phyloP scores from a whole-genome alignment of 2,113 vertebrate genomes.

The Datnioides undecimradiatus region DNA sequence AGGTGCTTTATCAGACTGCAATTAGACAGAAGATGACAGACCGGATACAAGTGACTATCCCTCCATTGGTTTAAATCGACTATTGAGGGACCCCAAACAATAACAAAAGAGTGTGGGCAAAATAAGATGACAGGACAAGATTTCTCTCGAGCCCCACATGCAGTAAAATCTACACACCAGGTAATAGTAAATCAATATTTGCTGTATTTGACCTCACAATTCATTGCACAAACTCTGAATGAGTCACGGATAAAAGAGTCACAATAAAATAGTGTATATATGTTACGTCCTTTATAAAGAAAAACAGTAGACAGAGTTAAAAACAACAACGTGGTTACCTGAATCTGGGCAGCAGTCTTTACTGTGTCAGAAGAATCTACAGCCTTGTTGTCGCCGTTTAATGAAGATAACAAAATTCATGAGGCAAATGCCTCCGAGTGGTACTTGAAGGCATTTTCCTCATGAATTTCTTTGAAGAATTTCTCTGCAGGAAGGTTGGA shows the following conservation, averaged over 20 bases:
- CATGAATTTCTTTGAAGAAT: conserved; percentile 59
- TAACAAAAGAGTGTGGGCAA: background rate
- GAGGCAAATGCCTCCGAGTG: conserved; percentile 49
- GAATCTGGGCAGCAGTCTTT: background rate
- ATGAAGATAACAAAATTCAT: conserved; percentile 63
- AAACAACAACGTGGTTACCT: background rate
- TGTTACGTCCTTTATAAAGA: background rate
- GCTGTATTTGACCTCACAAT: background rate
- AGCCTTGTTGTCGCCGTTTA: conserved; percentile 39
- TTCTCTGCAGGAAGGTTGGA: conserved; percentile 31
- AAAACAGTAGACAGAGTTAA: background rate
- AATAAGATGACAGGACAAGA: background rate
- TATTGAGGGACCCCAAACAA: background rate
- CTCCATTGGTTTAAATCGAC: background rate
- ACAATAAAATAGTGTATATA: background rate
- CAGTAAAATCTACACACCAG: background rate
- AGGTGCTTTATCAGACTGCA: conserved; percentile 35
- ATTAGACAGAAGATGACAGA: conserved; percentile 30
- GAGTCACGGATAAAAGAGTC: background rate
- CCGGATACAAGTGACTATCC: background rate
- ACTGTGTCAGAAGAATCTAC: conserved; percentile 15
- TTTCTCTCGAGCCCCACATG: background rate
- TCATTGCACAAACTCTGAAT: conserved; percentile 13
- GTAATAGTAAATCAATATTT: background rate
- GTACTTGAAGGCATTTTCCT: conserved; percentile 56